A percentile compares a stretch with the other conserved stretches of the same genome.
Conservation (phyloP, 2,888 invertebrate genomes). For the Xanthia togata region DNA sequence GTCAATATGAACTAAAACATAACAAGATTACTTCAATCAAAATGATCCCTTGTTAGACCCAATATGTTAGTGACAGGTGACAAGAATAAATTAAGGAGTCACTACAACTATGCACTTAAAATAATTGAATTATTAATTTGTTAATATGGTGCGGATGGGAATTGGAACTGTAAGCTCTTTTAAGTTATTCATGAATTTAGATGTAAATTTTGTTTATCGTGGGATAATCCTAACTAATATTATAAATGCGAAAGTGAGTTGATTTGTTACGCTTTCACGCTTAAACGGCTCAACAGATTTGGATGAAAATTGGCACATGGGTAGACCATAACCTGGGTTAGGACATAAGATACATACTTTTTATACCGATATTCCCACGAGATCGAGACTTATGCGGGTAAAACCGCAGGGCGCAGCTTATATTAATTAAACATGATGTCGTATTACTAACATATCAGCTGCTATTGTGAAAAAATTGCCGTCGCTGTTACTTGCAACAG, state of each 20-base stretch:
- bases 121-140: constrained; percentile 35
- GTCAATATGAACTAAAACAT: constrained; percentile 35
- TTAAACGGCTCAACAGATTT: too few species aligned
- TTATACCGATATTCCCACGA: too few species aligned
- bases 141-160: not conserved
- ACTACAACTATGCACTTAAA: constrained; percentile 14
- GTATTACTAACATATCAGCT: not conserved
- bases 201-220: not conserved
- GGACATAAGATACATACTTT: too few species aligned
- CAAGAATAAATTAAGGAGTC: constrained; percentile 44
- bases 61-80: constrained; percentile 39
- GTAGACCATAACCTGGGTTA: too few species aligned
- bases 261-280: too few species aligned
- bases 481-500: too few species aligned
- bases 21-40: constrained; percentile 55
- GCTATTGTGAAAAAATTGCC: too few species aligned
- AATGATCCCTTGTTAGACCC: constrained; percentile 43
- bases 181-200: constrained; percentile 15
- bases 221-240: too few species aligned
- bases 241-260: too few species aligned
- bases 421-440: not conserved
- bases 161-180: not conserved
- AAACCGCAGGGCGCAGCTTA: too few species aligned
- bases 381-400: too few species aligned
- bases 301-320: too few species aligned